Evolutionary conservation across 2,888 invertebrate species (phyloP).

Genomic region (Hipparchia semele): DNA sequence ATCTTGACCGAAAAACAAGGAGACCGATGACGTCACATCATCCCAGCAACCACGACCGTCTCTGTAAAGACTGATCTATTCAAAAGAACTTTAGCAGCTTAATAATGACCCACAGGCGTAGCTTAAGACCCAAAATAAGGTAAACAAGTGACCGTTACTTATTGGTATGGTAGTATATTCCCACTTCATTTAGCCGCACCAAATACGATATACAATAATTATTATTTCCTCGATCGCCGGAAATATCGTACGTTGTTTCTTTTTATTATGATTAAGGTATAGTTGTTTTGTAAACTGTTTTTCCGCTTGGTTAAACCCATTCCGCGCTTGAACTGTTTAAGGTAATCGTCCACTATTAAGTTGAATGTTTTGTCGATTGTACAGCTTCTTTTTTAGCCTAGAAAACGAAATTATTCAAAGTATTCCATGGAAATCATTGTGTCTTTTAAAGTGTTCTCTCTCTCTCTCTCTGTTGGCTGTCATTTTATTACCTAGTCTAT

Average conservation of each 20-base stretch:
- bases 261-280: conserved; percentile 44
- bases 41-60: too few relatives aligned
- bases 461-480: too few relatives aligned
- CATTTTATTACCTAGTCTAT: too few relatives aligned
- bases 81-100: background rate
- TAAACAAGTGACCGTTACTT: conserved; percentile 2
- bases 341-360: conserved; percentile 14
- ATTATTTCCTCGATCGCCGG: conserved; percentile 18
- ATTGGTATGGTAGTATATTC: background rate
- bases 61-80: background rate
- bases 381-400: background rate
- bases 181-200: background rate
- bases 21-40: too few relatives aligned
- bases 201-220: conserved; percentile 11
- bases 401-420: too few relatives aligned
- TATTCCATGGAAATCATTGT: too few relatives aligned
- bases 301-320: conserved; percentile 66
- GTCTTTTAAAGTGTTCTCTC: too few relatives aligned
- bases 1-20: too few relatives aligned
- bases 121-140: background rate
- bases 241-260: conserved; percentile 19
- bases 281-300: conserved; percentile 53
- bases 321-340: conserved; percentile 42
- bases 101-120: background rate
- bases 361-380: background rate